phyloP scores from a whole-genome alignment of 2,797 vertebrate species.

The Buceros bicornis region DNA sequence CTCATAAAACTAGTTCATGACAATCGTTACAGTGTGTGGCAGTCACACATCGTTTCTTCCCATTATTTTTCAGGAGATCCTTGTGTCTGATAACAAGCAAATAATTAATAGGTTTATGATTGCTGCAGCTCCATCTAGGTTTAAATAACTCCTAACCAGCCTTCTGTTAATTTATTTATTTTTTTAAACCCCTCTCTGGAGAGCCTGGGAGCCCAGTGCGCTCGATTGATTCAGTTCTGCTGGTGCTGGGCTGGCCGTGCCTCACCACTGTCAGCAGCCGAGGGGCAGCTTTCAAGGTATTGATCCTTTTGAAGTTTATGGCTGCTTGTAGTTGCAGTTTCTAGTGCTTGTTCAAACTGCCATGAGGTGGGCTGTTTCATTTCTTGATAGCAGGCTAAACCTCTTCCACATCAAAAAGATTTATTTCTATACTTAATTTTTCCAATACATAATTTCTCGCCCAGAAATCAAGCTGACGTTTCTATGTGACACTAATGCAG shows the following conservation, averaged over 20 bases:
- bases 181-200: background rate
- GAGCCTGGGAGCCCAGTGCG: background rate
- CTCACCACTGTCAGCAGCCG: background rate
- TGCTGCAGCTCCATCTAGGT: background rate
- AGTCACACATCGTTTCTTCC: accelerated
- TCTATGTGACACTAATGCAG: background rate
- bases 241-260: background rate
- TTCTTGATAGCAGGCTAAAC: constrained; percentile 12
- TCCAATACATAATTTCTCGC: background rate
- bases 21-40: background rate
- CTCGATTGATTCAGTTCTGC: background rate
- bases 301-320: constrained; percentile 47
- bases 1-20: background rate
- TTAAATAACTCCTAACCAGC: constrained; percentile 6
- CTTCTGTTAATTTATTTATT: background rate
- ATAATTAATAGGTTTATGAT: background rate
- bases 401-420: background rate
- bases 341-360: background rate
- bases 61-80: background rate
- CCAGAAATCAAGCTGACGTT: background rate
- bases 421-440: constrained; percentile 31
- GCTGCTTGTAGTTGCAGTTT: background rate
- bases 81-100: background rate
- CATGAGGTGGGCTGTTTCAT: background rate
- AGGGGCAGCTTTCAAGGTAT: constrained; percentile 48